Conservation (phyloP, 2,888 invertebrate genomes). For the Capitulum mitella region DNA sequence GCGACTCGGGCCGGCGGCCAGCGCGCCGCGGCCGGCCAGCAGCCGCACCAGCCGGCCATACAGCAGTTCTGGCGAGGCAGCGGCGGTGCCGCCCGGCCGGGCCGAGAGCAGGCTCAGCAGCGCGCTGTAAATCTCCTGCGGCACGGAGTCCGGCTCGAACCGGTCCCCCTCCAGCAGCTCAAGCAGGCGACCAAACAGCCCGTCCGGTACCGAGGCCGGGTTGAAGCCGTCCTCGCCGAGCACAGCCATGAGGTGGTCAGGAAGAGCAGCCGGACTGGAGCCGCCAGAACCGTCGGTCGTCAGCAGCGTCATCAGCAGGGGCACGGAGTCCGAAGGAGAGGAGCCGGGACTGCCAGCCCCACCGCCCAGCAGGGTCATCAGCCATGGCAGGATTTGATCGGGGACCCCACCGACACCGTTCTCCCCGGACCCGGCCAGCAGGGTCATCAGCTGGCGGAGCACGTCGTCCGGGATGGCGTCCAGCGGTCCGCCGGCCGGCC, state of each 20-base stretch:
- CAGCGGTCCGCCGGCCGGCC: no score
- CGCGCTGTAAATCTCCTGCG: neutral
- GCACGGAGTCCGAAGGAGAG: no score
- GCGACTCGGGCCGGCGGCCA: neutral
- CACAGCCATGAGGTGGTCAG: neutral
- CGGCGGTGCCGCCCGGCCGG: neutral
- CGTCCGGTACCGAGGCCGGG: neutral
- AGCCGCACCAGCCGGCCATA: neutral
- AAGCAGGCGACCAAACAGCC: neutral
- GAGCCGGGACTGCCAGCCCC: neutral
- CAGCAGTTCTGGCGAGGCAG: neutral
- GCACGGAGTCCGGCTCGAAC: neutral
- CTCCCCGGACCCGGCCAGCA: neutral
- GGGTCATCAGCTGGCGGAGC: neutral
- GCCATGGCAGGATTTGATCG: neutral
- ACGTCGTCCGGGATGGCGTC: neutral
- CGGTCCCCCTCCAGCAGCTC: neutral
- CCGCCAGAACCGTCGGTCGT: neutral
- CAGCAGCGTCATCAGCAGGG: neutral
- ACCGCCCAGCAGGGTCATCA: neutral
- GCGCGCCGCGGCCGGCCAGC: constrained; percentile 1
- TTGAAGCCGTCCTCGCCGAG: neutral
- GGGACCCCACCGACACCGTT: neutral
- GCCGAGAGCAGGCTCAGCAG: neutral
- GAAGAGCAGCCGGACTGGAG: neutral